phyloP scores from a whole-genome alignment of 2,888 invertebrate genomes.

The Pandemis cinnamomeana region DNA sequence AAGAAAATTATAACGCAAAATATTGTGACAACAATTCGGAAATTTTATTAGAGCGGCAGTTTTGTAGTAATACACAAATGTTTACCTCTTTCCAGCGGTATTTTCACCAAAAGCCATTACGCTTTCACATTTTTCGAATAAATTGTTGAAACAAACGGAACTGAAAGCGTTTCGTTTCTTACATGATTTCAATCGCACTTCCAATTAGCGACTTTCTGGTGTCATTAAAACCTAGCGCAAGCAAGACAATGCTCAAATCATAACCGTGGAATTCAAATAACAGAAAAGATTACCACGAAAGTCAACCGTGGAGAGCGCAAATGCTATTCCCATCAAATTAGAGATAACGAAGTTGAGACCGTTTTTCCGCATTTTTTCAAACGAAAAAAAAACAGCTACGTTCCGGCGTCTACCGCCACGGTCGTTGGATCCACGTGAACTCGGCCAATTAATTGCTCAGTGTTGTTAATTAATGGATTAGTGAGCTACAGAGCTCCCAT shows the following conservation, averaged over 20 bases:
- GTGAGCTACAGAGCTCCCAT: slow-evolving; percentile 40
- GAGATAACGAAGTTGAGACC: slow-evolving; percentile 50
- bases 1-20: too few relatives aligned
- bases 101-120: background rate
- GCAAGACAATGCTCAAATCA: slow-evolving; percentile 46
- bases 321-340: slow-evolving; percentile 58
- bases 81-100: too few relatives aligned
- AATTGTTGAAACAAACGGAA: background rate
- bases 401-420: slow-evolving; percentile 52
- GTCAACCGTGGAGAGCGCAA: slow-evolving; percentile 43
- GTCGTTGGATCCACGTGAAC: slow-evolving; percentile 62
- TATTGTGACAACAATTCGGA: too few relatives aligned
- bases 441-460: slow-evolving; percentile 63
- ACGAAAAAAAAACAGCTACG: slow-evolving; percentile 41
- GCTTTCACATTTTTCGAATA: background rate
- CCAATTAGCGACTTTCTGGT: slow-evolving; percentile 25
- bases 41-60: too few relatives aligned
- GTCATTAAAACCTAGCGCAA: slow-evolving; percentile 24
- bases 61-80: too few relatives aligned
- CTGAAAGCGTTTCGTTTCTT: slow-evolving; percentile 12
- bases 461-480: slow-evolving; percentile 64
- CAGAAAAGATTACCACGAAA: slow-evolving; percentile 49
- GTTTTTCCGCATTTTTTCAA: slow-evolving; percentile 57
- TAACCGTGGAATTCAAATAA: slow-evolving; percentile 47
- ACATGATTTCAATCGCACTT: slow-evolving; percentile 17